A percentile compares a stretch with the other conserved stretches of the same genome.
These are phyloP conservation scores for Helarctos malayanus DNA, from an alignment of 2,797 vertebrate genomes.

Conservation along the genomic window DNA sequence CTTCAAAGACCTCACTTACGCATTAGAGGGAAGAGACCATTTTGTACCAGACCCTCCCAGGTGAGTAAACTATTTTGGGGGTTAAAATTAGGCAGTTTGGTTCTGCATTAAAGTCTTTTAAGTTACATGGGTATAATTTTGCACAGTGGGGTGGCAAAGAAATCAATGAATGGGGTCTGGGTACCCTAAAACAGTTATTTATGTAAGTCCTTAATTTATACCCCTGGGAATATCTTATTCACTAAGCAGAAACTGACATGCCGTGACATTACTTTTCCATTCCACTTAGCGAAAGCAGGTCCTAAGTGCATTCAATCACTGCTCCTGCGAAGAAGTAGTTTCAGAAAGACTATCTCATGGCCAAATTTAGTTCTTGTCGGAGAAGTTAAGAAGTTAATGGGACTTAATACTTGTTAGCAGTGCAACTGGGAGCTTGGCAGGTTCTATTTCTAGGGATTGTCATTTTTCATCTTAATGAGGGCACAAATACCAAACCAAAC, in stretches of 20 bases:
- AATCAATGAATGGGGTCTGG: not conserved
- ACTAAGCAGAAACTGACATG: slow-evolving; percentile 35
- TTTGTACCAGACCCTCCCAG: slow-evolving; percentile 26
- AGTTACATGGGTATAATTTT: not conserved
- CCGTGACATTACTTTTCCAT: slow-evolving; percentile 45
- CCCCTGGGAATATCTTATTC: slow-evolving; percentile 13
- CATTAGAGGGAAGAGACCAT: not conserved
- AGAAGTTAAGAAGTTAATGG: slow-evolving; percentile 68
- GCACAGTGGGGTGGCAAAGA: not conserved
- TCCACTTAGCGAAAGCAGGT: slow-evolving; percentile 64
- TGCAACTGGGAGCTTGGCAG: not conserved
- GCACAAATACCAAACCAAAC: not conserved
- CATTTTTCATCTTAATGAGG: slow-evolving; percentile 69
- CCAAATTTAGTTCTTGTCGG: slow-evolving; percentile 62
- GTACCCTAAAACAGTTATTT: slow-evolving; percentile 9
- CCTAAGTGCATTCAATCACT: slow-evolving; percentile 38
- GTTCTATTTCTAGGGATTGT: slow-evolving; percentile 47
- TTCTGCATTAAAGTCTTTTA: not conserved
- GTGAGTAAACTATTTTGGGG: not conserved
- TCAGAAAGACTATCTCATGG: slow-evolving; percentile 58
- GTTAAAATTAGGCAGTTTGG: not conserved
- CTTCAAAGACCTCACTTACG: slow-evolving; percentile 40
- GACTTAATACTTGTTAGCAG: slow-evolving; percentile 56
- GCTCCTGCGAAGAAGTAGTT: slow-evolving; percentile 23
- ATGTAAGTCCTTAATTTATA: not conserved